Evolutionary conservation across 2,113 vertebrate species (phyloP), one percentile per base, ranked within the genome.

Genomic region (Chamaea fasciata): DNA sequence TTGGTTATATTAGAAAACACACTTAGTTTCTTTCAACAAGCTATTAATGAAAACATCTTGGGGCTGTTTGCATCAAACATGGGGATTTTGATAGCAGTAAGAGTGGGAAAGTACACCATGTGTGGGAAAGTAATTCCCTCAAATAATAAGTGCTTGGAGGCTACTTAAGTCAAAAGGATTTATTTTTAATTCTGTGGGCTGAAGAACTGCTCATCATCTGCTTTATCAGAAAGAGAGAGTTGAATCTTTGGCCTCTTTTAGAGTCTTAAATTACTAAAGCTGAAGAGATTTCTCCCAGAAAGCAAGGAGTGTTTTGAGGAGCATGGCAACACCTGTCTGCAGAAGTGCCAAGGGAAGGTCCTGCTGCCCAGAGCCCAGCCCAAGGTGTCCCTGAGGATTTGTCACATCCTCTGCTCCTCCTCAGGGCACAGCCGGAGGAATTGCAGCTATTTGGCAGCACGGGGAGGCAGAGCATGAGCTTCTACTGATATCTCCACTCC

Each of bases 11-110:
- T 80, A 86, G 57, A 92, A 88, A 93, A 77, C 6, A 80, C 17
- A 23, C 10, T 60, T 69, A 30, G 24, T 23, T 59, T 83, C 90
- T 59, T 59, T 69, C 59, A 47, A 47, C 46, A 47, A 92, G 47
- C 68, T 92, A 74, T 67, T 93, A 11, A 81, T 47, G 20, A 92
- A 93, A 86, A 93, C 86, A 74, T 59, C 71, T 83, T 74, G 52
- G n/a, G 50, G 67, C 33, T 85, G 8, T 56, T 57, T 55, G 33
- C 60, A 80, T 74, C 46, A 50, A 83, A n/a, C 27, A 50, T 37
- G 63, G 28, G 33, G 33, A 86, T 85, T 88, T 55, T 90, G 67
- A 76, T 65, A 78, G 63, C 59, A 83, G 28, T 33, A 55, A 50
- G 14, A 60, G n/a, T n/a, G 16, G 11, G 15, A 77, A 26, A 63